Base-by-base conservation (phyloP, 1,140 invertebrate species). In the Leptopilina boulardi region DNA sequence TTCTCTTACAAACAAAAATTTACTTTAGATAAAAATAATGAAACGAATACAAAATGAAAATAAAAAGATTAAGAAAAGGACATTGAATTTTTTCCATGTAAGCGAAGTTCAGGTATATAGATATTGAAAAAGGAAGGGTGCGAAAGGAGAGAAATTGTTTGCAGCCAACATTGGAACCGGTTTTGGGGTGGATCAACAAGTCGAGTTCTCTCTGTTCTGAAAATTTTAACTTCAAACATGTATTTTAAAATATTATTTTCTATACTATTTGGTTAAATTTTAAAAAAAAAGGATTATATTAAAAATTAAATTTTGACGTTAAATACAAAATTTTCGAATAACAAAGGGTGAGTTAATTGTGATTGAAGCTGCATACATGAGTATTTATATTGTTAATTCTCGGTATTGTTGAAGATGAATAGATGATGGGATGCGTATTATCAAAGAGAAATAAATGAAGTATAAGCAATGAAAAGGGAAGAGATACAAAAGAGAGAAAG, bases 71-170 rank as follows among this genome's bases (percentile, higher is more conserved):
- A 51, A 51, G 47, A 51, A 51, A 47, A 18, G 47, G 13, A 51
- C n/a, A 18, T 42, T 26, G 23, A 66, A 41, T 75, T 44, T 75
- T 75, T 10, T 70, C 23, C 38, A n/a, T n/a, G 30, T 66, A 30
- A 66, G 26, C 59, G 6, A 30, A 42, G n/a, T 51, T n/a, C n/a
- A 30, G 51, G 47, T 51, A 51, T n/a, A n/a, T 18, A 51, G 72
- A n/a, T n/a, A n/a, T n/a, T n/a, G n/a, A n/a, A 19, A 41, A 38
- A 8, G 34, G 66, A 38, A 59, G 19, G 56, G 73, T 66, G 73
- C 41, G 38, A 75, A 44, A 44, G 54, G 13, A 74, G 72, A 56
- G 21, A 59, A 66, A 66, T 30, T 66, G 59, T 66, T 66, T 66
- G 26, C 59, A 66, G 59, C 59, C 59, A 66, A 38, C 5, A 6